Evolutionary conservation across 1,140 invertebrate genomes (phyloP), one percentile per base, ranked within the genome.

Genomic region (Batillaria attramentaria): DNA sequence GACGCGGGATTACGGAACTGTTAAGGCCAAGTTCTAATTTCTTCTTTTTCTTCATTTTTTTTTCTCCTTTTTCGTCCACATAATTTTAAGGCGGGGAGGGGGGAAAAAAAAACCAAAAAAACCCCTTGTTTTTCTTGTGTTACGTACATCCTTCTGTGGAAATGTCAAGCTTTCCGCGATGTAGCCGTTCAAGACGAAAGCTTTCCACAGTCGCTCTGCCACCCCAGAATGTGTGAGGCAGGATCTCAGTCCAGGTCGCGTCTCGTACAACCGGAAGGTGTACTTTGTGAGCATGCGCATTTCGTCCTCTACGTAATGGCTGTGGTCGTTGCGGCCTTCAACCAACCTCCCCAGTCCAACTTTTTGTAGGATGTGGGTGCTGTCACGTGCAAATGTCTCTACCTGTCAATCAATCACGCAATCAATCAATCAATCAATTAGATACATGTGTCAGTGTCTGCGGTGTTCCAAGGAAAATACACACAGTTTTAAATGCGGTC

Each of bases 331-430:
- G 4, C 8, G 35, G 2, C 68, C 68, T 70, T 43, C 41, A 0
- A 77, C 20, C 3, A 79, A 28, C n/a, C 42, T 68, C 37, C 70
- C 68, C 37, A 83, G 65, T 13, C 69, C 74, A 2, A 81, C 35
- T 8, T 68, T n/a, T 28, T 65, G 75, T 5, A 83, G 35, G 18
- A 69, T 39, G 60, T 72, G 66, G 31, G 24, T 69, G 28, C 54
- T 31, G 42, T 83, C 82, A 3, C n/a, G 1, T 16, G 46, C 18
- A 46, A 81, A 83, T 10, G 82, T 81, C 74, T 83, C 82, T 18
- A 81, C 68, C 68, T 70, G 66, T 20, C 4, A 31, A 31, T n/a
- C 31, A 28, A 62, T 62, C 20, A 62, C 57, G n/a, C 6, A 8
- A 28, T 16, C 5, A 28, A 62, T 62, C 20, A 62, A 4, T 20